These are phyloP conservation scores for Pelodiscus sinensis DNA, from an alignment of 2,113 vertebrate species.

Conservation along the genomic window DNA sequence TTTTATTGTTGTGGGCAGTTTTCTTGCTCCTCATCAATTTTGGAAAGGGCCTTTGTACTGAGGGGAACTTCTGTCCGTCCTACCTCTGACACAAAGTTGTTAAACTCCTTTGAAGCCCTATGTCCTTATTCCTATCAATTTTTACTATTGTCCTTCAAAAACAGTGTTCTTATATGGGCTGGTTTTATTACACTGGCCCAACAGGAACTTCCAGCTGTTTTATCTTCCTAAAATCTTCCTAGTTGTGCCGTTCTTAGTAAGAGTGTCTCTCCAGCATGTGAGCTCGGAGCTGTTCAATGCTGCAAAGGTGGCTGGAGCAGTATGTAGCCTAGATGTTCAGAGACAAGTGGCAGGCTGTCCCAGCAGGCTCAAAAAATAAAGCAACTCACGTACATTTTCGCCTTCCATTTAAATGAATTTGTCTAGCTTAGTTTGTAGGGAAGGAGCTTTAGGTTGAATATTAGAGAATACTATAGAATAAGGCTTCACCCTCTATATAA, in stretches of 20 bases:
- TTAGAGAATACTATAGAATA: no score
- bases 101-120: background rate
- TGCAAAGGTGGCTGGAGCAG: background rate
- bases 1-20: background rate
- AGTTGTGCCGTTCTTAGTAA: background rate
- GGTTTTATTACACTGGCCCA: background rate
- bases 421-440: background rate
- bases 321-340: accelerated
- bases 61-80: background rate
- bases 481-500: no score
- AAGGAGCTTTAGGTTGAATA: background rate
- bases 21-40: accelerated
- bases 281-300: background rate
- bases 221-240: background rate
- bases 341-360: background rate
- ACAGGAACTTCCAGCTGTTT: background rate
- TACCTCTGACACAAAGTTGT: background rate
- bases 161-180: no score
- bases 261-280: background rate
- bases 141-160: accelerated
- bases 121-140: background rate
- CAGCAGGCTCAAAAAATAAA: background rate
- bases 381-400: background rate
- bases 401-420: background rate
- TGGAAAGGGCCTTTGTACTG: background rate